Evolutionary conservation across 23 tunicate species (phyloP).

Genomic region (Halocynthia aurantium): DNA sequence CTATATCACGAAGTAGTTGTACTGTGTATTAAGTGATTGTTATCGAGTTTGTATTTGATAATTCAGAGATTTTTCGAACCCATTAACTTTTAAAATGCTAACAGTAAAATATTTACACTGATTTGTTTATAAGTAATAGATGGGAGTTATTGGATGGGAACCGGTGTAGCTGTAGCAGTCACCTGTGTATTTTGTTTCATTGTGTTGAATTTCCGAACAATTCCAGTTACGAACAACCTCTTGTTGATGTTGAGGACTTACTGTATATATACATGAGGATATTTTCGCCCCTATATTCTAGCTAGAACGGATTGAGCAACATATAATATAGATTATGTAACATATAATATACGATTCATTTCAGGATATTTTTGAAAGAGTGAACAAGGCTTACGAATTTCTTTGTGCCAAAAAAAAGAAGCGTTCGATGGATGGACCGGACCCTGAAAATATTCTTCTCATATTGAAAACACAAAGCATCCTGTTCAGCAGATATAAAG

Average conservation of each 20-base stretch:
- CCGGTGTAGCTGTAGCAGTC: too few relatives aligned
- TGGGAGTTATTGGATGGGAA: too few relatives aligned
- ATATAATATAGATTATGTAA: background rate
- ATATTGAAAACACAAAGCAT: constrained; percentile 88
- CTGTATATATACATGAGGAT: background rate
- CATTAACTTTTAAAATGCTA: too few relatives aligned
- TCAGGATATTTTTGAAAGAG: constrained; percentile 95
- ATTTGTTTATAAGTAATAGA: too few relatives aligned
- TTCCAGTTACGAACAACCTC: too few relatives aligned
- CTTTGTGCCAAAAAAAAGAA: constrained; percentile 78
- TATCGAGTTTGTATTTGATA: too few relatives aligned
- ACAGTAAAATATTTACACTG: too few relatives aligned
- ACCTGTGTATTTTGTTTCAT: too few relatives aligned
- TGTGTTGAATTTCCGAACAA: too few relatives aligned
- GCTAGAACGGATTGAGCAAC: background rate
- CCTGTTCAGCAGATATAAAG: constrained; percentile 77
- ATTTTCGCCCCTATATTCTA: background rate
- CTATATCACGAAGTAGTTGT: too few relatives aligned
- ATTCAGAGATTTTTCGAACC: too few relatives aligned
- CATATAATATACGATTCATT: background rate
- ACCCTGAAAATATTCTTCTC: constrained; percentile 89
- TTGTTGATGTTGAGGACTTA: background rate
- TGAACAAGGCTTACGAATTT: constrained; percentile 95
- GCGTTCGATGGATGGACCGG: constrained; percentile 83
- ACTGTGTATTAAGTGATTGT: too few relatives aligned